Base-by-base conservation (phyloP, 1,140 invertebrate species). In the Drosophila guanche region DNA sequence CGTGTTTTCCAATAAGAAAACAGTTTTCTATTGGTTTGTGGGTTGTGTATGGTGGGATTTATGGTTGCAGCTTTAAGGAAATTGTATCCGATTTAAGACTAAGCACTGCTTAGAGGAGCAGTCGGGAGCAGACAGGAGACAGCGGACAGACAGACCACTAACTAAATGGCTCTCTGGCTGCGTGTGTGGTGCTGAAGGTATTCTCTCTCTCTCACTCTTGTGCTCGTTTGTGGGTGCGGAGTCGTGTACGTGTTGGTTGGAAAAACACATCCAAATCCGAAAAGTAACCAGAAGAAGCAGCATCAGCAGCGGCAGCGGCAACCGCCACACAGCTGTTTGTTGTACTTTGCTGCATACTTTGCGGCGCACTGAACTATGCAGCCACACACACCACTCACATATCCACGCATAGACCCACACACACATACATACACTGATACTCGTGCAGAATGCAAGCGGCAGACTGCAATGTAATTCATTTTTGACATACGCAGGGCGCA, bases 291-390 rank as follows among this genome's bases (percentile, higher is more conserved):
- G 59, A 48, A 70, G 25, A 22, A 55, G 41, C 12, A 55, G 53
- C 53, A 8, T n/a, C 23, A 14, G 50, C 50, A 25, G 0, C 16
- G 16, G 29, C 16, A 52, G 8, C n/a, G 16, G 37, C 33, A 27
- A 51, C 52, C 69, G 69, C 43, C 47, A 47, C 57, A 62, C 79
- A 85, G 66, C 71, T 73, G 79, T 76, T 79, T 79, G 79, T 79
- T 79, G 81, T 85, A 85, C 79, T 75, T 79, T 85, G 76, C 76
- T 84, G 80, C 76, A 85, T 84, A 85, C 79, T 84, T 84, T 84
- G 79, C 47, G 79, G 80, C 66, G 76, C 57, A 66, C 79, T 84
- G 71, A 79, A 85, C 79, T 84, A 84, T 84, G 79, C 80, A 84
- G 70, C 71, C 61, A 59, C 54, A 66, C 60, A 78, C 46, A 53